Percentiles rank a stretch among this genome's conserved stretches.
Evolutionary conservation across 2,888 invertebrate species (phyloP).

Genomic region (Parnassius smintheus): DNA sequence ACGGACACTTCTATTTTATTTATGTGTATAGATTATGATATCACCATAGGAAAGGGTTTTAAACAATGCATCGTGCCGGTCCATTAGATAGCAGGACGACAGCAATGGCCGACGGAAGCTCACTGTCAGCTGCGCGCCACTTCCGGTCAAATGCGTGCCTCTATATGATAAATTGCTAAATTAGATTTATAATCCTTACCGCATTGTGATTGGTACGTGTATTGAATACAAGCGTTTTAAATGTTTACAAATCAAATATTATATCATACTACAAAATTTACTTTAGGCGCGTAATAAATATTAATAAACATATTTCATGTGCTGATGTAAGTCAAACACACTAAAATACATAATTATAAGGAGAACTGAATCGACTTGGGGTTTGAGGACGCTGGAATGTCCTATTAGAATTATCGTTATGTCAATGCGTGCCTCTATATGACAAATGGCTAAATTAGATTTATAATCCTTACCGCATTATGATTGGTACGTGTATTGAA

Average conservation of each 20-base stretch:
- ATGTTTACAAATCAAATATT: conserved; percentile 11
- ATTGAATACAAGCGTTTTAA: conserved; percentile 24
- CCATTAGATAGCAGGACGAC: conserved; percentile 61
- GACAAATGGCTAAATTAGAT: conserved; percentile 56
- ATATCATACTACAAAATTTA: conserved; percentile 5
- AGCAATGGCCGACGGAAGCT: conserved; percentile 63
- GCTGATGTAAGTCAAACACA: too few species aligned
- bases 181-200: conserved; percentile 48
- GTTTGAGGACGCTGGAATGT: too few species aligned
- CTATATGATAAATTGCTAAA: conserved; percentile 54
- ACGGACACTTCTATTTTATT: too few species aligned
- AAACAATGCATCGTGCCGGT: conserved; percentile 66
- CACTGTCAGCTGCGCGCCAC: conserved; percentile 57
- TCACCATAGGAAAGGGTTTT: conserved; percentile 49
- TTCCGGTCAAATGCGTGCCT: conserved; percentile 70
- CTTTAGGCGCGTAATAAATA: not conserved
- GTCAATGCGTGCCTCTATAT: conserved; percentile 53
- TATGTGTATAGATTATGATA: conserved; percentile 26
- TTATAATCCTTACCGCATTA: conserved; percentile 41
- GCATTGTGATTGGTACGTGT: conserved; percentile 17
- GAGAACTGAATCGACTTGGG: too few species aligned
- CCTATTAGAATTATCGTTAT: too few species aligned
- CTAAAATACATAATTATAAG: too few species aligned
- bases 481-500: conserved; percentile 23
- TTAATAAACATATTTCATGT: not conserved